Evolutionary conservation across 1,140 invertebrate species (phyloP).

Genomic region (Brachionus angularis): DNA sequence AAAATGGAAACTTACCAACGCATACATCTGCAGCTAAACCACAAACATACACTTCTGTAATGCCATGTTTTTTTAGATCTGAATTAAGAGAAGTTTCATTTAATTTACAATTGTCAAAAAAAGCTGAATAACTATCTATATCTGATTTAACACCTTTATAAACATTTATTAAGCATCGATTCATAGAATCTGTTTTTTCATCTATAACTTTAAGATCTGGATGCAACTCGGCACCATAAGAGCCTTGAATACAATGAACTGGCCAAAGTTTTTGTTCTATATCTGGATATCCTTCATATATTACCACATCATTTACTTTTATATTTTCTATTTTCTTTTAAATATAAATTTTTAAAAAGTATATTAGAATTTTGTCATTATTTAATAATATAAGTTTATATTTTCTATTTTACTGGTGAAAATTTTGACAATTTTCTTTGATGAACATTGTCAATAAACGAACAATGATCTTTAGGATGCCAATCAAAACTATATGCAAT

Average conservation of each 20-base stretch:
- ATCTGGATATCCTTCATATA: constrained; percentile 63
- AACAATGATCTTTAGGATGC: constrained; percentile 93
- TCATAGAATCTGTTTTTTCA: not conserved
- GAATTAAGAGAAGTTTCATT: constrained; percentile 75
- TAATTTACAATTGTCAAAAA: constrained; percentile 90
- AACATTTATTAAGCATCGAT: constrained; percentile 70
- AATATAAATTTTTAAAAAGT: not conserved
- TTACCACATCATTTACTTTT: constrained; percentile 69
- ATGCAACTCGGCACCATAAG: constrained; percentile 87
- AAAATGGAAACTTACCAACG: constrained; percentile 80
- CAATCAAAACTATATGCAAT: constrained; percentile 94
- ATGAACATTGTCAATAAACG: constrained; percentile 84
- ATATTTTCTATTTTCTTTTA: not conserved
- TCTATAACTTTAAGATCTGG: constrained; percentile 65
- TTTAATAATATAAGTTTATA: too few species aligned
- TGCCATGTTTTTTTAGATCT: constrained; percentile 71
- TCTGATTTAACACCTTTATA: constrained; percentile 92
- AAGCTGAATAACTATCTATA: constrained; percentile 93
- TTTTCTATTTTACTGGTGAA: constrained; percentile 63
- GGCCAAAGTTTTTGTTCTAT: constrained; percentile 70
- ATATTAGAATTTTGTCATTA: constrained; percentile 46
- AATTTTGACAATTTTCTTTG: constrained; percentile 64
- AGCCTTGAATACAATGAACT: constrained; percentile 85
- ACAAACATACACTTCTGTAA: constrained; percentile 88
- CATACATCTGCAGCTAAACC: constrained; percentile 93